These are phyloP conservation scores for Exephanes ischioxanthus DNA, from an alignment of 2,888 invertebrate genomes.

Conservation along the genomic window DNA sequence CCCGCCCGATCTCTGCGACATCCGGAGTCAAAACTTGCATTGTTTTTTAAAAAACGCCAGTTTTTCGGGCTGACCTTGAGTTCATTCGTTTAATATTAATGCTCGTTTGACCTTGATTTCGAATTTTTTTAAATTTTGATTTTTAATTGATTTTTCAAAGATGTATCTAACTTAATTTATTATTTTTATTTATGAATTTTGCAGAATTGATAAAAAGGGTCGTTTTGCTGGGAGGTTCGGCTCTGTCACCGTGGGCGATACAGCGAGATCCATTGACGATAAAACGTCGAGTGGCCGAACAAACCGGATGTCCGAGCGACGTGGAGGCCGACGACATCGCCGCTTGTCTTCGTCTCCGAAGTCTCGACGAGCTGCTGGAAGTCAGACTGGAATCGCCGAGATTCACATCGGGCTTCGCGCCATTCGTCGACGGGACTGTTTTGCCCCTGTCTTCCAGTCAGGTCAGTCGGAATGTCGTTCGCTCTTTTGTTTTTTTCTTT, in stretches of 20 bases:
- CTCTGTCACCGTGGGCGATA: conserved; percentile 96
- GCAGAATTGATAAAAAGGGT: conserved; percentile 95
- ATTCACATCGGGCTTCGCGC: conserved; percentile 96
- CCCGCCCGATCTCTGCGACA: not conserved
- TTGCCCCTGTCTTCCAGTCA: conserved; percentile 85
- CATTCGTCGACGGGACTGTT: conserved; percentile 96
- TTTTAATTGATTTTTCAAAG: not conserved
- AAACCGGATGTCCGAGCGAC: conserved; percentile 94
- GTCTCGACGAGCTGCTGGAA: conserved; percentile 90
- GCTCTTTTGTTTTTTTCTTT: not conserved
- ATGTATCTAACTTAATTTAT: not conserved
- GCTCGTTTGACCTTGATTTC: too few relatives aligned
- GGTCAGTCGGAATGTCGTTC: conserved; percentile 70
- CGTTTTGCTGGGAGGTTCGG: conserved; percentile 95
- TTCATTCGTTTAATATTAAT: too few relatives aligned
- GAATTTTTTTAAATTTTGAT: too few relatives aligned
- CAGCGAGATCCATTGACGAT: conserved; percentile 93
- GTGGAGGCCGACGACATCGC: conserved; percentile 93
- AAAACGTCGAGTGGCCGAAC: conserved; percentile 92
- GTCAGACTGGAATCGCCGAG: conserved; percentile 92
- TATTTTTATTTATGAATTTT: conserved; percentile 81
- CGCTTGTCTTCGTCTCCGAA: conserved; percentile 92
- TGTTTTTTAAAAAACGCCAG: too few relatives aligned
- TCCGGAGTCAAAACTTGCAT: not conserved
- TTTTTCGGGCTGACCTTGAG: too few relatives aligned